Evolutionary conservation across 2,888 invertebrate species (phyloP), one percentile per base, ranked within the genome.

Genomic region (Craniophora ligustri): DNA sequence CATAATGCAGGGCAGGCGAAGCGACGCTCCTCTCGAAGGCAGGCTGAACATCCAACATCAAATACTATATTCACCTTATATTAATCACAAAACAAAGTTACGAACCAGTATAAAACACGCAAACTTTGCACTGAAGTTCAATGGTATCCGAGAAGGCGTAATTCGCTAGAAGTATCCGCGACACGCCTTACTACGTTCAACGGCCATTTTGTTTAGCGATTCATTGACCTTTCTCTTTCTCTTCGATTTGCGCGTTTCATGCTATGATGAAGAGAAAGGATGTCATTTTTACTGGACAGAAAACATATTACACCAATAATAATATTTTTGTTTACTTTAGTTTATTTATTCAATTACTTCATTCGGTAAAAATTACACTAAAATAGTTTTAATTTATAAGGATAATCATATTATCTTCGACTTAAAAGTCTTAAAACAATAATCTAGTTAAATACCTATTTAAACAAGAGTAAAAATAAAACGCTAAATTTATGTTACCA

Each of bases 11-110:
- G 1, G 26, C 26, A n/a, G 23, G 8, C 8, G 48, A 34, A 40
- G 58, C 60, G 83, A 79, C 78, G 82, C 79, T 75, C 55, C 66
- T 59, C 21, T 59, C 21, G 41, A 34, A 41, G 51, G 26, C 57
- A 60, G 69, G 59, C 70, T 67, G 72, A 61, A 72, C 72, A 72
- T 72, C 72, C 67, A 73, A 72, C 73, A 71, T 67, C 74, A 70
- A 77, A 88, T 87, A 86, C 83, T 88, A 86, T 87, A 88, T 91
- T 84, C 92, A 92, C 91, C 87, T 90, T 89, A 92, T 81, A 75
- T 72, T 85, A 86, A 91, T 86, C 92, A 92, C 92, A 92, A 92
- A 85, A 89, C 89, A 91, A 92, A 87, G 92, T 92, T 92, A 92
- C 92, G 92, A 89, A 92, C 92, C 92, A 92, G 92, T 83, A 85